Evolutionary conservation across 1,140 invertebrate genomes (phyloP), one percentile per base, ranked within the genome.

Genomic region (Diprion similis): DNA sequence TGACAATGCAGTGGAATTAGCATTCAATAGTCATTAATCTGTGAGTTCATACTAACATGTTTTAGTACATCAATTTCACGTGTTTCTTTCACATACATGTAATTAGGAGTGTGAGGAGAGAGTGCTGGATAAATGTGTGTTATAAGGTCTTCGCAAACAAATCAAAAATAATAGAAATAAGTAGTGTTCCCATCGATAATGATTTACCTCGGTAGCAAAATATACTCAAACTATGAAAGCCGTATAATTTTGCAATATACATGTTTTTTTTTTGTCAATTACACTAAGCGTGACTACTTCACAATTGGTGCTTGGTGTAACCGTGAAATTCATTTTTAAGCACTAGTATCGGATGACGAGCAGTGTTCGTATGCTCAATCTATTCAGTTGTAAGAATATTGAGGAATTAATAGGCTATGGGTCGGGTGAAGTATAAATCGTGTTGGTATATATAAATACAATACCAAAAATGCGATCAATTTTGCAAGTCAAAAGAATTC

Each of bases 101-200:
- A 17, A 59, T 59, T 59, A 59, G 51, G 51, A 59, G n/a, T 59
- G 51, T 8, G 51, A 13, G 51, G 8, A 17, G 51, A 59, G 6
- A 17, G 11, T 59, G 51, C n/a, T 59, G 51, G 51, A 59, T 59
- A 59, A 59, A 4, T 59, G 51, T 37, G 24, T 59, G 51, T 59
- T 59, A 6, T 59, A 59, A 59, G 51, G 51, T 59, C 51, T 59
- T 59, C 51, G 51, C 51, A 59, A 59, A 59, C 51, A 59, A 59
- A 59, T 59, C 51, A 59, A 59, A 59, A 59, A 59, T 59, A 59
- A 59, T 59, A 59, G 6, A 59, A 59, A 15, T 17, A 59, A 37
- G 24, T 37, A 37, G 6, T 59, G 51, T 8, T 59, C 51, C 51
- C 51, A 59, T 59, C 11, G 9, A 8, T 59, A 59, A 15, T 59